These are phyloP conservation scores for Pteronura brasiliensis DNA, from an alignment of 2,113 vertebrate species.

Conservation along the genomic window DNA sequence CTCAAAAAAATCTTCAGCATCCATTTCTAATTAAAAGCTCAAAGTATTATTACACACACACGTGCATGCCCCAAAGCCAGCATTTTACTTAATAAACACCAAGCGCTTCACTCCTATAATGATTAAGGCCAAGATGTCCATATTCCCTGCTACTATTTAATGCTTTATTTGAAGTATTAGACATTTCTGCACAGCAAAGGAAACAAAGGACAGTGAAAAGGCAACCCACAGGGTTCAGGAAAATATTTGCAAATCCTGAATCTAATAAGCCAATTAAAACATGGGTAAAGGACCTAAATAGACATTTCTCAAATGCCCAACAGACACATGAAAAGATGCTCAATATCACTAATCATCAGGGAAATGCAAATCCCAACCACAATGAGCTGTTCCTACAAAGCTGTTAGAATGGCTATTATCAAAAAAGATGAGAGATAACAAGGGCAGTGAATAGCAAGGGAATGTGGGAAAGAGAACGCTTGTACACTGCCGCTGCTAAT, in stretches of 20 bases:
- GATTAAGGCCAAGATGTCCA: neutral
- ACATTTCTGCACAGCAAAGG: neutral
- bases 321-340: neutral
- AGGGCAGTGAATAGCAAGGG: neutral
- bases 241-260: neutral
- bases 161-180: neutral
- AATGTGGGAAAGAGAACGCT: neutral
- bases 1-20: neutral
- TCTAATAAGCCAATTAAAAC: neutral
- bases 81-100: conserved; percentile 14
- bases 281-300: neutral
- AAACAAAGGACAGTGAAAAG: neutral
- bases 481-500: neutral
- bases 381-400: neutral
- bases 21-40: neutral
- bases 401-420: neutral
- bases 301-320: neutral
- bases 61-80: neutral
- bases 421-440: neutral
- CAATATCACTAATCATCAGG: neutral
- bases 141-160: neutral
- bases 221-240: neutral
- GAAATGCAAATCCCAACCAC: neutral
- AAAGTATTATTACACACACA: neutral
- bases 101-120: neutral